These are phyloP conservation scores for Xestia xanthographa DNA, from an alignment of 2,888 invertebrate species.

Conservation along the genomic window DNA sequence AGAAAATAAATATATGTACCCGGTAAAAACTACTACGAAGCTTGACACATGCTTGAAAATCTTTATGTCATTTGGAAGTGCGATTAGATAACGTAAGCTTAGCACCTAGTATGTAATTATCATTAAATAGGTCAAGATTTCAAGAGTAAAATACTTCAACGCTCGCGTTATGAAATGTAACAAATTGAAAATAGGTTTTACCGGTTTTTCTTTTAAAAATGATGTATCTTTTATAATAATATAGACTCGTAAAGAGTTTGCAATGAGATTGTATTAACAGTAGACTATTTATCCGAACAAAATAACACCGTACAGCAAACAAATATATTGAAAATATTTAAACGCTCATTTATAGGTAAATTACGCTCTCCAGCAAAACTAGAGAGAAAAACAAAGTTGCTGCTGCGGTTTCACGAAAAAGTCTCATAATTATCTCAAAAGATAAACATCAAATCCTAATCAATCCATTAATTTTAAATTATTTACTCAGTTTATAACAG, in stretches of 20 bases:
- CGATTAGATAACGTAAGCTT: conserved; percentile 14
- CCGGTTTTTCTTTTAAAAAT: neutral
- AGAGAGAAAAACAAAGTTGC: too few relatives aligned
- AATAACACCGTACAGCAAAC: too few relatives aligned
- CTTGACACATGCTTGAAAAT: neutral
- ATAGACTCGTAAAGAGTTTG: neutral
- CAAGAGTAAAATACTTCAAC: conserved; percentile 65
- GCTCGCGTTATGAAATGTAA: conserved; percentile 29
- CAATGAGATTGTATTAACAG: neutral
- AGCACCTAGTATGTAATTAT: conserved; percentile 3
- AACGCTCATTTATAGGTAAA: too few relatives aligned
- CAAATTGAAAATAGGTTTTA: neutral
- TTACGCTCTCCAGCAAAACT: too few relatives aligned
- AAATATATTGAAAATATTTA: too few relatives aligned
- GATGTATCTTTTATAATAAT: neutral
- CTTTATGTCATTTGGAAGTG: neutral
- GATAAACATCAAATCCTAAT: too few relatives aligned
- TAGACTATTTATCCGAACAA: neutral
- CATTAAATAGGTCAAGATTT: conserved; percentile 45
- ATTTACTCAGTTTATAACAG: too few relatives aligned
- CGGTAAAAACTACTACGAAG: neutral
- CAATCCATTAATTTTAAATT: neutral
- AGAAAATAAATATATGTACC: neutral
- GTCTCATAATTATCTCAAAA: too few relatives aligned
- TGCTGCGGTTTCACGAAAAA: too few relatives aligned